Evolutionary conservation across 2,888 invertebrate species (phyloP), one percentile per base, ranked within the genome.

Genomic region (Pristionchus maxplancki): DNA sequence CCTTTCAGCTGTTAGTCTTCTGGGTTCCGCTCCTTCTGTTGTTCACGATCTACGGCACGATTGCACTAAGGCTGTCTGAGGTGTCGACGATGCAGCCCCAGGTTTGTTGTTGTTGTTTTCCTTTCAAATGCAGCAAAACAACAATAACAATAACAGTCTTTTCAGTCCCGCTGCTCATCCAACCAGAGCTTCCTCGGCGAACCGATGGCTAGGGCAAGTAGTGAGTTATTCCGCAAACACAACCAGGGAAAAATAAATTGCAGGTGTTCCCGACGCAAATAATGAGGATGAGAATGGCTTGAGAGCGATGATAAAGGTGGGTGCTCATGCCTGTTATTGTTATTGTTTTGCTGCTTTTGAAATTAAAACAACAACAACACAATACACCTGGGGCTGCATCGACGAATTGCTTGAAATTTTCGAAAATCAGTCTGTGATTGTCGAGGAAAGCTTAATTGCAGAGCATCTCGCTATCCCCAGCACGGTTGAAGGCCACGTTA

Each of bases 11-110:
- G 58, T 89, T 94, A 44, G 94, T 94, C 8, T 94, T 94, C 90
- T 94, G 93, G 91, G 94, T 93, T 6, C 94, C 94, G 28, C 89
- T 94, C 28, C 64, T 92, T 28, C 90, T 93, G 11, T 89, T 94
- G 44, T 89, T 93, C 13, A 87, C 91, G 9, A 90, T 91, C 64
- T 94, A 94, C 86, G 90, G 90, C 1, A 89, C 93, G 58, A 94
- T 94, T 58, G 93, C 94, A 24, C 90, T 91, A 17, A 89, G 90
- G 48, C 89, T 94, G n/a, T 90, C 92, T 88, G 91, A 93, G 50
- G 93, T 93, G 86, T 91, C 92, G 24, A 48, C 89, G 28, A 85
- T 62, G 64, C 84, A 71, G 44, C 89, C 90, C 81, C 90, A 88
- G 89, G 81, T 48, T 34, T 5, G 20, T 17, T 71, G 44, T 44